Percentiles rank a stretch among this genome's conserved stretches.
These are phyloP conservation scores for Anomalospiza imberbis DNA, from an alignment of 2,797 vertebrate genomes.

Conservation along the genomic window DNA sequence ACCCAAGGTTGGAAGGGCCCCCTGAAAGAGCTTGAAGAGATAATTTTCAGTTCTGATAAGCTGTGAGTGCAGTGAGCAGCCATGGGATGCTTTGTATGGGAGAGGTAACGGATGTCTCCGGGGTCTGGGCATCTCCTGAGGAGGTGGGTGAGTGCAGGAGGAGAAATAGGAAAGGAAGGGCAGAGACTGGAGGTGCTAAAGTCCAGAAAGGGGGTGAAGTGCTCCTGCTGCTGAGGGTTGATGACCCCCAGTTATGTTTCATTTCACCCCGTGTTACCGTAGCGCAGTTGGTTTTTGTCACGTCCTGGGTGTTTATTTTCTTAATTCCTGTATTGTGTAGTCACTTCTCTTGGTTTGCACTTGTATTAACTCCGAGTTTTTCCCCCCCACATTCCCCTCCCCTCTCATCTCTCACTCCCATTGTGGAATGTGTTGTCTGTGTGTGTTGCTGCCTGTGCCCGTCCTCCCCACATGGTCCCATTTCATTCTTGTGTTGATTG, in stretches of 20 bases:
- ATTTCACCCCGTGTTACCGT: not conserved
- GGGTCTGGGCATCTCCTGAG: not conserved
- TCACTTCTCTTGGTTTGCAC: slow-evolving; percentile 76
- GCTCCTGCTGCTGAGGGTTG: not conserved
- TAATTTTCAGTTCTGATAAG: slow-evolving; percentile 31
- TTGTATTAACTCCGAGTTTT: slow-evolving; percentile 78
- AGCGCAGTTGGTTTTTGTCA: slow-evolving; percentile 46
- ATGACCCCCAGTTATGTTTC: not conserved
- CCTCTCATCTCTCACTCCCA: slow-evolving; percentile 76
- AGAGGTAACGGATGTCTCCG: fast-evolving
- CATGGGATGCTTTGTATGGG: not conserved
- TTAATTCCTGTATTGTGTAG: slow-evolving; percentile 72
- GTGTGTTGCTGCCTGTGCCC: slow-evolving; percentile 78
- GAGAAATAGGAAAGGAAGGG: not conserved
- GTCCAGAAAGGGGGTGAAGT: not conserved
- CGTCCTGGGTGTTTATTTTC: slow-evolving; percentile 67
- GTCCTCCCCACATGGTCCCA: slow-evolving; percentile 79
- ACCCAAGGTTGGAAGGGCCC: not conserved
- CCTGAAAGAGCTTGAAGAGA: not conserved
- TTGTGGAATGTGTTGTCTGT: slow-evolving; percentile 77
- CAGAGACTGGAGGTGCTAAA: not conserved
- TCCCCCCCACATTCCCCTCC: slow-evolving; percentile 61
- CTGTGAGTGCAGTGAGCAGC: not conserved
- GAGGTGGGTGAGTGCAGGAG: not conserved
- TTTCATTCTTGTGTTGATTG: slow-evolving; percentile 83